Percentiles rank a stretch among this genome's conserved stretches.
These are phyloP conservation scores for Damaliscus lunatus DNA, from an alignment of 2,113 vertebrate genomes.

Conservation along the genomic window DNA sequence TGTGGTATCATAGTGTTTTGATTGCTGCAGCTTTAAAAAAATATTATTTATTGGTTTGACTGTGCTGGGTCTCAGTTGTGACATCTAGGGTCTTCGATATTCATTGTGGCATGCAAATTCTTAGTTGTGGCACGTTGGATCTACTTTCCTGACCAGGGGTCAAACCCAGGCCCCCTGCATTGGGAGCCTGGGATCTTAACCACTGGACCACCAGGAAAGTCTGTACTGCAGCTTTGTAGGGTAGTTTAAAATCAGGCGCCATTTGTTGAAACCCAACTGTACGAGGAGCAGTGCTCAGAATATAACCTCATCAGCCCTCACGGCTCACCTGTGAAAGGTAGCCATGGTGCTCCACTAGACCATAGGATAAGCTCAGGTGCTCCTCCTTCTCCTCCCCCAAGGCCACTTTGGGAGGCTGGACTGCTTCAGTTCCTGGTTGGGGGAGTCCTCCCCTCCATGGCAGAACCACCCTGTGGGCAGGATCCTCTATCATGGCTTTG, in stretches of 20 bases:
- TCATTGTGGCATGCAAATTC: neutral
- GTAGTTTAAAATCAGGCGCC: neutral
- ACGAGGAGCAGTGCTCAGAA: neutral
- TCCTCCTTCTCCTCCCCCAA: neutral
- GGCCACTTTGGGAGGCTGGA: neutral
- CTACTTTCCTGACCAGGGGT: neutral
- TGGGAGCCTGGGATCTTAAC: neutral
- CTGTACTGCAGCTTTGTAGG: neutral
- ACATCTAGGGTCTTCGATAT: neutral
- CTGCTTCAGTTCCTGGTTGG: neutral
- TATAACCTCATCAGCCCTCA: neutral
- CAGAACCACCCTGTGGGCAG: neutral
- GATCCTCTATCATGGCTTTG: neutral
- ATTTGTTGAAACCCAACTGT: neutral
- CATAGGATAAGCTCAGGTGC: rapidly evolving
- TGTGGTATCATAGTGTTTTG: neutral
- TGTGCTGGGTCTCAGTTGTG: neutral
- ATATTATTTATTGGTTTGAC: neutral
- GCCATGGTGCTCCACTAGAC: too few species aligned
- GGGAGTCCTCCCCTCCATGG: neutral
- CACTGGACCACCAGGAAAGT: neutral
- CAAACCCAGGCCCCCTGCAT: neutral
- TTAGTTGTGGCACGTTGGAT: neutral
- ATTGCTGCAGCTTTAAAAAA: neutral
- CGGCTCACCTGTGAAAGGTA: neutral